These are phyloP conservation scores for Meteorus colon DNA, from an alignment of 2,888 invertebrate species.

Conservation along the genomic window DNA sequence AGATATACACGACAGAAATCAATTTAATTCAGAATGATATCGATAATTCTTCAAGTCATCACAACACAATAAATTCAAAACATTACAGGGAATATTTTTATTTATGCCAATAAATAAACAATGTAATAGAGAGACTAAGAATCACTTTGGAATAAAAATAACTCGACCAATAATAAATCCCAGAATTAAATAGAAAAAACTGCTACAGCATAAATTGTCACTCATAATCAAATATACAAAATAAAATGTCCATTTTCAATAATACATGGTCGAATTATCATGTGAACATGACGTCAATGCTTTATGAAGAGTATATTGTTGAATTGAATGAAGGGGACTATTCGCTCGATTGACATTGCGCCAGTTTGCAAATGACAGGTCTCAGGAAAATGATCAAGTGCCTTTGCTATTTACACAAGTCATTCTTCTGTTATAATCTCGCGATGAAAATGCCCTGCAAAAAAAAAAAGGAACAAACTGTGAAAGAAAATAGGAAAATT, in stretches of 20 bases:
- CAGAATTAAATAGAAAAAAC: too few relatives aligned
- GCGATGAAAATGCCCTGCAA: not conserved
- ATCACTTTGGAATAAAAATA: too few relatives aligned
- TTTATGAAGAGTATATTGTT: slow-evolving; percentile 36
- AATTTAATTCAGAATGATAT: too few relatives aligned
- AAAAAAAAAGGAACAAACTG: not conserved
- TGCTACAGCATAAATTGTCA: too few relatives aligned
- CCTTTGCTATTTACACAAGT: slow-evolving; percentile 44
- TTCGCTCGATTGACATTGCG: slow-evolving; percentile 49
- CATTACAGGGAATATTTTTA: too few relatives aligned
- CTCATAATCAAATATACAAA: too few relatives aligned
- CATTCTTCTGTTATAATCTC: slow-evolving; percentile 49
- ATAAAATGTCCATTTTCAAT: slow-evolving; percentile 9
- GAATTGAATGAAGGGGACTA: slow-evolving; percentile 46
- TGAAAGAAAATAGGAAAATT: not conserved
- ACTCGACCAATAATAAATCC: too few relatives aligned
- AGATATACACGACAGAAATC: too few relatives aligned
- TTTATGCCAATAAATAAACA: too few relatives aligned
- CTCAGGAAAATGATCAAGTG: slow-evolving; percentile 48
- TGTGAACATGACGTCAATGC: slow-evolving; percentile 29
- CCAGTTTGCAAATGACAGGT: slow-evolving; percentile 68
- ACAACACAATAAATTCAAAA: too few relatives aligned
- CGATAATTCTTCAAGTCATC: too few relatives aligned
- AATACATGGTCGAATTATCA: slow-evolving; percentile 9
- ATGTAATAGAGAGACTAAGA: too few relatives aligned